Evolutionary conservation across 2,888 invertebrate genomes (phyloP), one percentile per base, ranked within the genome.

Genomic region (Drosophila melanosoma): DNA sequence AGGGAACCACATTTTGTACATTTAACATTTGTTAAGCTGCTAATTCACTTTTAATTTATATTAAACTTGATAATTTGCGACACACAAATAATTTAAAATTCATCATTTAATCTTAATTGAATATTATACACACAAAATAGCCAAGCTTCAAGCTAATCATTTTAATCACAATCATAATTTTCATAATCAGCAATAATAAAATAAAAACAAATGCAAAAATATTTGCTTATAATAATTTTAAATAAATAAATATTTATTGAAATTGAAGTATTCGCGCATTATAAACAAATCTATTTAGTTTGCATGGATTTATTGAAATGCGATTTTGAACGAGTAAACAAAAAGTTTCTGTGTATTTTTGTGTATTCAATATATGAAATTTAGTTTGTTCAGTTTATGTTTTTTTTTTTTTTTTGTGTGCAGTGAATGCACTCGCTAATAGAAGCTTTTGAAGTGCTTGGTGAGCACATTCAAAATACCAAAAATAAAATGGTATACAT

Each of bases 401-500:
- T 20, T 12, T 42, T 64, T 64, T 48, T 56, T 33, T 20, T 12
- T 42, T 64, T 64, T 48, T 56, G 12, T 56, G 12, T 52, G 20
- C 40, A 57, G 42, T 60, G 49, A 45, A 60, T 61, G 52, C 68
- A 53, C 32, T 74, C 67, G 52, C 35, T 58, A 63, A 73, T 67
- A 20, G 38, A 11, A 42, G 59, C 54, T 79, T 58, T 42, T n/a
- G 15, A 42, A 63, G 62, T 38, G 42, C 62, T 59, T 49, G 66
- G 48, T 26, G n/a, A 45, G 8, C 49, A 58, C 35, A 67, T 58
- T 58, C 42, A 26, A 42, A 59, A 71, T 64, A 15, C 35, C 52
- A 61, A 61, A 67, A 67, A 74, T 62, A 56, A 40, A 77, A 66
- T 62, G 56, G 40, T n/a, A 48, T 56, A 36, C 67, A 59, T 58